Percentiles rank a stretch among this genome's conserved stretches.
Evolutionary conservation across 1,140 invertebrate species (phyloP).

Genomic region (Aphis craccivora): DNA sequence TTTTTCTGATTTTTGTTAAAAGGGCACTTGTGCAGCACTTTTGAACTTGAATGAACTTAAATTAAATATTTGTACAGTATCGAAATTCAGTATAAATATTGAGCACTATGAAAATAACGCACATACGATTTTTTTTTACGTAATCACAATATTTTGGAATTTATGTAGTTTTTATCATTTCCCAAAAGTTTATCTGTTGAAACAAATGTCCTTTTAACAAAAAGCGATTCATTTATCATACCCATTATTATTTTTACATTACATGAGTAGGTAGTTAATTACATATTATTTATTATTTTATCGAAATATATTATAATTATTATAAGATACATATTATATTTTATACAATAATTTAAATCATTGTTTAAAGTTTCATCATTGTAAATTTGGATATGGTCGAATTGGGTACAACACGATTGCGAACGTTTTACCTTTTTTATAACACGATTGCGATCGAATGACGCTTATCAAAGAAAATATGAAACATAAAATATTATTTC

Average conservation of each 20-base stretch:
- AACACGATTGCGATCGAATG: fast-evolving
- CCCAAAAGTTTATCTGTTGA: background rate
- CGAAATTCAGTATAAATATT: background rate
- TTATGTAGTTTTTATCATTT: background rate
- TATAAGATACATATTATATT: no score
- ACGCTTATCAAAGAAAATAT: no score
- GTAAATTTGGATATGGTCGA: no score
- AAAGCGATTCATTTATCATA: background rate
- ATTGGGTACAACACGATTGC: no score
- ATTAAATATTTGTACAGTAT: background rate
- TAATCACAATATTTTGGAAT: background rate
- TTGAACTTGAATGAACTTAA: background rate
- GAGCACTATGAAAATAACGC: background rate
- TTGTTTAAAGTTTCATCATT: no score
- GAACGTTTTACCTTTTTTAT: fast-evolving
- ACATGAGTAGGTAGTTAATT: no score
- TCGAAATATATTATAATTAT: no score
- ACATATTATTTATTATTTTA: no score
- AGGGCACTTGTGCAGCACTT: background rate
- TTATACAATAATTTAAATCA: no score
- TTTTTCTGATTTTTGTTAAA: background rate
- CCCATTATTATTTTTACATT: no score
- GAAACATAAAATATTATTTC: no score
- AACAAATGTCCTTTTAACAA: background rate
- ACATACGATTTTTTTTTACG: background rate